Base-by-base conservation (phyloP, 2,888 invertebrate genomes). In the Callinectes sapidus region DNA sequence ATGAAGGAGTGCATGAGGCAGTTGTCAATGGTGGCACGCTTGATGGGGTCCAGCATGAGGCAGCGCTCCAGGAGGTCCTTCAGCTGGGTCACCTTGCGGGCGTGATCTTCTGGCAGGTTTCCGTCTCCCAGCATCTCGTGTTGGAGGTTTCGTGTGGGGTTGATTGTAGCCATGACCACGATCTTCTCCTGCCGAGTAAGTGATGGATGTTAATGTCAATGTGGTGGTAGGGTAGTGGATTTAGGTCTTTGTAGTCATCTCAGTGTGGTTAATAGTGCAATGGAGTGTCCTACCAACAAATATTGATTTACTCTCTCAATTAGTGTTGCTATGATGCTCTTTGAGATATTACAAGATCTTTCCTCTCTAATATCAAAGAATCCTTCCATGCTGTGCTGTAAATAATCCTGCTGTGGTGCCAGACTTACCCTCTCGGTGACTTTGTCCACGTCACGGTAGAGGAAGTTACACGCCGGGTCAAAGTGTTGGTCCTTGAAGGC, bases 401-500 rank as follows among this genome's bases (percentile, higher is more conserved):
- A 2, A 61, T 23, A 61, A 23, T 61, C 61, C 61, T 61, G 61
- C 23, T 23, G 5, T 61, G 61, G 2, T 61, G 61, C 0, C 23
- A 55, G 77, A 96, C 97, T 97, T 96, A 99, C 99, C 97, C 99
- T 97, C 96, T 99, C 99, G 0, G 99, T 99, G 95, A 99, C 98
- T 96, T 98, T 99, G 96, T 99, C 99, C 95, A 99, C 97, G 96
- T 99, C 99, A 95, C 98, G 98, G 96, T 98, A 99, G 93, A 99
- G 96, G 96, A 99, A 99, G 96, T 99, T 99, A 96, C 98, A 99
- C 95, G 98, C 98, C 87, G 96, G 96, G 96, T 99, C 99, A 96
- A 99, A 99, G 96, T 99, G 99, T 95, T 98, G 98, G 94, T 99
- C 99, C 95, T 97, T 98, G 96, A 99, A 99, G 93, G 97, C 97